Conservation (phyloP, 1,140 invertebrate genomes). For the Ostrea denselamellosa region DNA sequence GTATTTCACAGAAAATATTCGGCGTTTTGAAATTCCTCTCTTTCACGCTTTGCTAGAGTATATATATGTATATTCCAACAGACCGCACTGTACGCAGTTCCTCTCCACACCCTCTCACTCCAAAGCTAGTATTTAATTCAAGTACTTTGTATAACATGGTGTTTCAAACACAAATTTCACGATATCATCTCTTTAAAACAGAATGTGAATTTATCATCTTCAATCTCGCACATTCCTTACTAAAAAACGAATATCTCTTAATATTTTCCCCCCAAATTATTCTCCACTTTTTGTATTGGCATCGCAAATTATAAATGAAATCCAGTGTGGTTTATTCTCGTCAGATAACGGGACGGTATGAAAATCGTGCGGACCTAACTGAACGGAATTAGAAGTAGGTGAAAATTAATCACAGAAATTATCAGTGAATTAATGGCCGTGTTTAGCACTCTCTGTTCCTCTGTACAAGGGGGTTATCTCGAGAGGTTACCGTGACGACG, state of each 20-base stretch:
- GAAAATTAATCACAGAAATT: slow-evolving; percentile 23
- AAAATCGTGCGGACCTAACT: background rate
- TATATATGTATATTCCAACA: background rate
- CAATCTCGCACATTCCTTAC: background rate
- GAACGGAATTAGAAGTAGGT: background rate
- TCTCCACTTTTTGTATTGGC: background rate
- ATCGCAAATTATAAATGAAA: background rate
- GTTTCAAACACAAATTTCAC: background rate
- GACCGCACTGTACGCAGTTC: background rate
- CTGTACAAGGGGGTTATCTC: background rate
- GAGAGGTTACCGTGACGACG: background rate
- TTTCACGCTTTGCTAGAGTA: background rate
- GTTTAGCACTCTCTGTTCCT: background rate
- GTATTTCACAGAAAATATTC: background rate
- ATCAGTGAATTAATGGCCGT: slow-evolving; percentile 1
- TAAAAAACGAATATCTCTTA: background rate
- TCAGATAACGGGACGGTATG: background rate
- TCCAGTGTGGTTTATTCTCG: background rate
- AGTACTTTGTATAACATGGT: background rate
- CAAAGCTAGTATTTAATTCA: background rate
- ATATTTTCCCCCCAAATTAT: background rate
- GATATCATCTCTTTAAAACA: background rate
- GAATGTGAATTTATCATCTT: slow-evolving; percentile 5
- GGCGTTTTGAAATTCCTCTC: background rate
- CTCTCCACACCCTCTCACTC: background rate